Base-by-base conservation (phyloP, 2,888 invertebrate genomes). In the Physocephala rufipes region DNA sequence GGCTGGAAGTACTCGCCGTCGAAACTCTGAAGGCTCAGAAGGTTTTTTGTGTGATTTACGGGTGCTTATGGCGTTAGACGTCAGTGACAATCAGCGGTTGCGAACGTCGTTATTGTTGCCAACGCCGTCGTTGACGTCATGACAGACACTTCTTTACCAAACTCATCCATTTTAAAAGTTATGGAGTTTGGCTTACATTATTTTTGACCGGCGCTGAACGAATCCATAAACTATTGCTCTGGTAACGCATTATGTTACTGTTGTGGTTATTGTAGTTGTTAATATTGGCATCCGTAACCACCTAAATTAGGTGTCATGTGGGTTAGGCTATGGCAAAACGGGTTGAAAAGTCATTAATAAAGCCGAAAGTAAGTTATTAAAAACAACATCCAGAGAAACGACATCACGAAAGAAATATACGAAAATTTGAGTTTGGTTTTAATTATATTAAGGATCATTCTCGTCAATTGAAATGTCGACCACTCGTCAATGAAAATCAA, bases 11-110 rank as follows among this genome's bases (percentile, higher is more conserved):
- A 36, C 36, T 36, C 36, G 36, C 9, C 36, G 36, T 36, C 36
- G 4, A 7, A 36, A 36, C 5, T 36, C 36, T 36, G 36, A 36
- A 36, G 36, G 36, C 36, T 36, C 36, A 36, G 36, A 36, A 16
- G 62, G 30, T 19, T 21, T 62, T 28, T 21, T 53, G 28, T 51
- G 66, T 66, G 66, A 66, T 66, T 66, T 66, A 66, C 66, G 66
- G 55, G 66, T 30, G 30, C 53, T 28, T 30, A 13, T 28, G 66
- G 66, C 28, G 47, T 45, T 45, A 61, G 67, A 61, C 67, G 30
- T 28, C 36, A 59, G 58, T 55, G 66, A 66, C 53, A 66, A 51
- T 36, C 26, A 26, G 21, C 13, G 13, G 28, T 30, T 9, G 13
- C 16, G n/a, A 16, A 28, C n/a, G 26, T 15, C 26, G 59, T 21